A percentile compares a stretch with the other conserved stretches of the same genome.
Conservation (phyloP, 2,113 vertebrate species). For the Nyctibius bracteatus region DNA sequence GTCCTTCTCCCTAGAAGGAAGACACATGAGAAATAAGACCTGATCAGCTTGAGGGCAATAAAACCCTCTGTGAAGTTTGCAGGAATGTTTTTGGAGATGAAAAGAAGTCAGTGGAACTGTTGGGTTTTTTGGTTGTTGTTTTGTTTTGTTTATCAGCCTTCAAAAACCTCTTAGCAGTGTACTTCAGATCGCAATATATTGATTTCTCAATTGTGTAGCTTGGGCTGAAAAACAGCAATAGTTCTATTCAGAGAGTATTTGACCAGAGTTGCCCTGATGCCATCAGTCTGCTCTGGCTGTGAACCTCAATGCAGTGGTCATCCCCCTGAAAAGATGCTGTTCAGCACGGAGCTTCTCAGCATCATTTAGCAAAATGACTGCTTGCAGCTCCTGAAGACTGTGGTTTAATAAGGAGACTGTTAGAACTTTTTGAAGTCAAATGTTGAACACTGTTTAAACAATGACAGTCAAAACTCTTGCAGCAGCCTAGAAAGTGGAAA, state of each 20-base stretch:
- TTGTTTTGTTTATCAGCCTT: neutral
- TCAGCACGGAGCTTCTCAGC: neutral
- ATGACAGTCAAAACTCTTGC: neutral
- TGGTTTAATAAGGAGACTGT: neutral
- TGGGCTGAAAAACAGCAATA: neutral
- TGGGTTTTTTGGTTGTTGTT: neutral
- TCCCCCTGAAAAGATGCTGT: neutral
- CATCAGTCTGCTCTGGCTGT: neutral
- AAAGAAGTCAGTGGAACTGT: neutral
- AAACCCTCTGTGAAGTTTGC: neutral
- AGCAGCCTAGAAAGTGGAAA: neutral
- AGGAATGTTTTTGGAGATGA: neutral
- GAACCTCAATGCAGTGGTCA: fast-evolving
- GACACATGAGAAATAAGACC: neutral
- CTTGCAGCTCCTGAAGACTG: neutral
- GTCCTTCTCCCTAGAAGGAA: neutral
- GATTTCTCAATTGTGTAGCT: neutral
- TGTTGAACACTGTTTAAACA: neutral
- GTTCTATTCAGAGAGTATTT: neutral
- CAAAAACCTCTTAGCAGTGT: neutral
- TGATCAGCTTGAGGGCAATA: neutral
- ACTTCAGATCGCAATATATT: neutral
- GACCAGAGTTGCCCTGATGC: neutral
- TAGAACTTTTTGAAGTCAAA: neutral
- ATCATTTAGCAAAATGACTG: neutral